phyloP scores from a whole-genome alignment of 2,113 vertebrate species.

The Rhinopomastus cyanomelas region DNA sequence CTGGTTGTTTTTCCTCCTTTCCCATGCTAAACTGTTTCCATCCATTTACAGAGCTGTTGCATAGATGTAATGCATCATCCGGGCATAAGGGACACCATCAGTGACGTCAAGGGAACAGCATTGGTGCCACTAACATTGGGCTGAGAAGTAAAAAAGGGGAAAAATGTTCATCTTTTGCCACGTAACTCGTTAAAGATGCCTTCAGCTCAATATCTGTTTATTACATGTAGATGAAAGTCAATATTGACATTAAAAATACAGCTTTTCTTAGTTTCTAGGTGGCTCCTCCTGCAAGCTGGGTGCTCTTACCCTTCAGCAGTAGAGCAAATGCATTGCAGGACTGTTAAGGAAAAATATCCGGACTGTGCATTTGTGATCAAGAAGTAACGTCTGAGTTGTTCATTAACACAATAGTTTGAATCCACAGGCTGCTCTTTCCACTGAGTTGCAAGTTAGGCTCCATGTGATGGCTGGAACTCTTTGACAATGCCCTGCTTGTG shows the following conservation, averaged over 20 bases:
- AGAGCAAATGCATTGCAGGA: not conserved
- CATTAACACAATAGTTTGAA: not conserved
- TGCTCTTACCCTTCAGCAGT: not conserved
- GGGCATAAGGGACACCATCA: not conserved
- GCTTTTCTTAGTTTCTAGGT: not conserved
- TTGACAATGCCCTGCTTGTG: not conserved
- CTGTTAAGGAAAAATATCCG: not conserved
- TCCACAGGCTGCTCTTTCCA: not conserved
- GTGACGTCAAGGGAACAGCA: not conserved
- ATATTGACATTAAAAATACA: not conserved
- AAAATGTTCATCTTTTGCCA: not conserved
- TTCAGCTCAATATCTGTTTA: not conserved
- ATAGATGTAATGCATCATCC: not conserved
- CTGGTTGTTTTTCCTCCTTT: not conserved
- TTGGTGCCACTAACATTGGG: not conserved
- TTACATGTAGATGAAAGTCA: not conserved
- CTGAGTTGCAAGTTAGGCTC: not conserved
- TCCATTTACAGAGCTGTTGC: not conserved
- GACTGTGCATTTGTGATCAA: not conserved
- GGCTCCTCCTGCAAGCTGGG: not conserved
- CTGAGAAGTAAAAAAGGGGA: not conserved
- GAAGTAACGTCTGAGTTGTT: conserved; percentile 20
- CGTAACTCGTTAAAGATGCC: not conserved
- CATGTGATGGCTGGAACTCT: not conserved
- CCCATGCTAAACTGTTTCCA: not conserved